phyloP scores from a whole-genome alignment of 2,113 vertebrate genomes.

The Daphoenositta chrysoptera region DNA sequence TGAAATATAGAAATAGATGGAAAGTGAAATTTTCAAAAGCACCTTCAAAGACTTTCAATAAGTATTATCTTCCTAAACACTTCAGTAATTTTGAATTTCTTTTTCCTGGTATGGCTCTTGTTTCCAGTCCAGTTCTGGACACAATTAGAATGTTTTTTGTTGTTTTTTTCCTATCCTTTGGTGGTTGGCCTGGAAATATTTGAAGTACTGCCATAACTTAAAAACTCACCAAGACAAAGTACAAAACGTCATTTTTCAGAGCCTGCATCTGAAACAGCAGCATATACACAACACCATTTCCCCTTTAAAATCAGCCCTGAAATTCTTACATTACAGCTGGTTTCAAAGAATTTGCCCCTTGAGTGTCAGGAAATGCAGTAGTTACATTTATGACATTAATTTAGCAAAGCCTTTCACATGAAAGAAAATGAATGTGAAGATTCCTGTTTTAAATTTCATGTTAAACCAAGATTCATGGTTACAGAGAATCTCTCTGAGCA shows the following conservation, averaged over 20 bases:
- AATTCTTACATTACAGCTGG: neutral
- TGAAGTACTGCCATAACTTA: neutral
- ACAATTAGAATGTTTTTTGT: neutral
- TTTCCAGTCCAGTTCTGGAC: neutral
- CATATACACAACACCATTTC: neutral
- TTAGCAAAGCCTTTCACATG: neutral
- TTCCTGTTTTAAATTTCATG: neutral
- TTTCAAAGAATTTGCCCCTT: neutral
- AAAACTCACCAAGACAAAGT: neutral
- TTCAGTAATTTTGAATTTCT: neutral
- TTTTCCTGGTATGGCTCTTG: neutral
- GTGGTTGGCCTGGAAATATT: neutral
- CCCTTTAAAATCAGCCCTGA: neutral
- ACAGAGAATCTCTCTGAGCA: neutral
- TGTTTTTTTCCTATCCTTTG: neutral
- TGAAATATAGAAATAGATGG: neutral
- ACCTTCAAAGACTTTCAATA: neutral
- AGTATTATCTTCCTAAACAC: neutral
- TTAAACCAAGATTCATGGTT: neutral
- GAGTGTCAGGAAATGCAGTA: neutral
- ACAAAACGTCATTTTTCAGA: neutral
- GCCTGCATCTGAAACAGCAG: neutral
- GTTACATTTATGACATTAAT: neutral
- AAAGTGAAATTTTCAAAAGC: neutral
- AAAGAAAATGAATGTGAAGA: neutral